Conservation (phyloP, 23 tunicate species). For the Aplidium turbinatum region DNA sequence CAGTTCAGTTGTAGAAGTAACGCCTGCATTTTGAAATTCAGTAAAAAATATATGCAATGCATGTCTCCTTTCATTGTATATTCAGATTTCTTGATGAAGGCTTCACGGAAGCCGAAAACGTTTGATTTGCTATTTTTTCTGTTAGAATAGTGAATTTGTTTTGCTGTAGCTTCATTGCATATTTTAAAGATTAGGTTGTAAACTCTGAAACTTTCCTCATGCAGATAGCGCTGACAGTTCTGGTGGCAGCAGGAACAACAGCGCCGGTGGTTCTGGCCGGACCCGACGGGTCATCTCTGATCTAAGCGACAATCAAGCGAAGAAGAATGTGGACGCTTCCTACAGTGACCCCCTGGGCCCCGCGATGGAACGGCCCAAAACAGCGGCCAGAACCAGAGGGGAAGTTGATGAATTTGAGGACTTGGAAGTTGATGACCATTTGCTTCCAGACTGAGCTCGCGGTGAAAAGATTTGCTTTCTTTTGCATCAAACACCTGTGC, state of each 20-base stretch:
- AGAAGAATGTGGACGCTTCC: constrained; percentile 56
- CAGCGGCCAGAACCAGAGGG: constrained; percentile 71
- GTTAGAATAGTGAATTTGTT: not conserved
- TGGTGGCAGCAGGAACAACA: constrained; percentile 40
- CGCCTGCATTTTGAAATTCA: no score
- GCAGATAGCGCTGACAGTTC: constrained; percentile 57
- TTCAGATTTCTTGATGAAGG: no score
- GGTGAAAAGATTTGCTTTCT: not conserved
- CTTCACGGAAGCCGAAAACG: no score
- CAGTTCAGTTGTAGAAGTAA: no score
- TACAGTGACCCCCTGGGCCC: constrained; percentile 92
- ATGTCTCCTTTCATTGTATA: no score
- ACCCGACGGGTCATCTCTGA: constrained; percentile 51
- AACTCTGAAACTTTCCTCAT: not conserved
- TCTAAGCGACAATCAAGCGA: not conserved
- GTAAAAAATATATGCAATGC: no score
- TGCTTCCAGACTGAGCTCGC: constrained; percentile 77
- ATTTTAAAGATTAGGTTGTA: not conserved
- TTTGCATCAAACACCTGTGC: not conserved
- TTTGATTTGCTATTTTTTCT: no score
- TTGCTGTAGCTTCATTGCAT: not conserved
- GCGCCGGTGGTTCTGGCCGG: constrained; percentile 38
- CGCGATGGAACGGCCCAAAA: constrained; percentile 92
- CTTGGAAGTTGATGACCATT: constrained; percentile 78
- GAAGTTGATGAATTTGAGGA: constrained; percentile 90